These are phyloP conservation scores for Tarsius wallacei DNA, from an alignment of 2,797 vertebrate species.

Conservation along the genomic window DNA sequence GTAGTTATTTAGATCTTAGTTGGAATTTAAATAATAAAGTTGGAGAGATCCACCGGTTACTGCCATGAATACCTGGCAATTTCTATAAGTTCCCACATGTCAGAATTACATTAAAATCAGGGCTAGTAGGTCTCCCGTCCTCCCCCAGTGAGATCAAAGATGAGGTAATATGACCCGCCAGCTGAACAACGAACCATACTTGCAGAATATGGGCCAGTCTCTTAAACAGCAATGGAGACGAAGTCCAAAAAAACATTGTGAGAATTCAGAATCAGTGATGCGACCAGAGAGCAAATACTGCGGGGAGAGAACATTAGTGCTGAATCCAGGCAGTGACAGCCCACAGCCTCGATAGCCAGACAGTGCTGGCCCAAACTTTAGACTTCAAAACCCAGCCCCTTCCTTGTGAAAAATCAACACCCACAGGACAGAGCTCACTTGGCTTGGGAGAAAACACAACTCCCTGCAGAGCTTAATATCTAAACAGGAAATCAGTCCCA, in stretches of 20 bases:
- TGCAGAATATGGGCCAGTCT: neutral
- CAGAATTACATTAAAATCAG: neutral
- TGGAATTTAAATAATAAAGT: neutral
- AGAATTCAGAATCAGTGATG: neutral
- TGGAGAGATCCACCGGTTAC: neutral
- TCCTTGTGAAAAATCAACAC: neutral
- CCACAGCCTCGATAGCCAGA: neutral
- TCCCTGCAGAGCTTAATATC: neutral
- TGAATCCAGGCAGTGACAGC: neutral
- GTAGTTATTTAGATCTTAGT: neutral
- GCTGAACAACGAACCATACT: neutral
- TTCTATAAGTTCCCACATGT: neutral
- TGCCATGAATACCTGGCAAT: neutral
- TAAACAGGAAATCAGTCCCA: neutral
- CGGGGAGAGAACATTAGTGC: neutral
- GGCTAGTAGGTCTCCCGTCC: neutral
- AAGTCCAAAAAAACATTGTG: neutral
- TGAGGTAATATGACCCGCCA: neutral
- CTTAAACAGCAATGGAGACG: neutral
- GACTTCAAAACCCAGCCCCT: neutral
- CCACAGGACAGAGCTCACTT: neutral
- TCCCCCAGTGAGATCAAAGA: neutral
- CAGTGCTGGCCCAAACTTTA: accelerated
- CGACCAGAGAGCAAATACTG: neutral
- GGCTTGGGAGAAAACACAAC: neutral